Evolutionary conservation across 2,113 vertebrate genomes (phyloP).

Genomic region (Erpornis zantholeuca): DNA sequence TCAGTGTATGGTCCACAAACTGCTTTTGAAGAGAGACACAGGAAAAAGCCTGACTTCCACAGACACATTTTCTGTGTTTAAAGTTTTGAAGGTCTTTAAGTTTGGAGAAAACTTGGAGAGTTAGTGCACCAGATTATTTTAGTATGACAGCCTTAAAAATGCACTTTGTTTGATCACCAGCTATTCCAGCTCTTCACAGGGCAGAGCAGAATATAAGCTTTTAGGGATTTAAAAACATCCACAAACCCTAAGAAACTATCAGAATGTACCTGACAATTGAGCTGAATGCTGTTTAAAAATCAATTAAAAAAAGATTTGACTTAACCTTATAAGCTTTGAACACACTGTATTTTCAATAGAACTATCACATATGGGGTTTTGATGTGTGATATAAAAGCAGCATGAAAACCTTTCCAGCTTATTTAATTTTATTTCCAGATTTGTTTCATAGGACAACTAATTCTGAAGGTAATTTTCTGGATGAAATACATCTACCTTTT

Average conservation of each 20-base stretch:
- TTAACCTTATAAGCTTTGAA: neutral
- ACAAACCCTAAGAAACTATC: neutral
- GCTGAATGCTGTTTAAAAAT: neutral
- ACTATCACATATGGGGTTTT: neutral
- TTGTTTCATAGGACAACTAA: neutral
- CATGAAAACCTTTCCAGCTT: neutral
- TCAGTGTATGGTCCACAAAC: neutral
- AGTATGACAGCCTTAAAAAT: neutral
- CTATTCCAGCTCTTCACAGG: neutral
- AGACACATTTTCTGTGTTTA: neutral
- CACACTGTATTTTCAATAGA: neutral
- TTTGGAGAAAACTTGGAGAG: neutral
- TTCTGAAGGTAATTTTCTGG: neutral
- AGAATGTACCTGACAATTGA: neutral
- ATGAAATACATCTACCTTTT: neutral
- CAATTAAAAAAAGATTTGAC: neutral
- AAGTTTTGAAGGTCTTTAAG: neutral
- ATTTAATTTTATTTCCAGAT: conserved; percentile 11
- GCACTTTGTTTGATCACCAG: neutral
- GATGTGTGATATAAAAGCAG: neutral
- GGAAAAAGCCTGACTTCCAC: neutral
- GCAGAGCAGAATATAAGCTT: neutral
- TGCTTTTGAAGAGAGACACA: neutral
- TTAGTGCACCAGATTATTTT: neutral
- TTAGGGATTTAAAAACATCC: neutral